phyloP scores from a whole-genome alignment of 2,888 invertebrate species.

The Kryphioiulus occultus region DNA sequence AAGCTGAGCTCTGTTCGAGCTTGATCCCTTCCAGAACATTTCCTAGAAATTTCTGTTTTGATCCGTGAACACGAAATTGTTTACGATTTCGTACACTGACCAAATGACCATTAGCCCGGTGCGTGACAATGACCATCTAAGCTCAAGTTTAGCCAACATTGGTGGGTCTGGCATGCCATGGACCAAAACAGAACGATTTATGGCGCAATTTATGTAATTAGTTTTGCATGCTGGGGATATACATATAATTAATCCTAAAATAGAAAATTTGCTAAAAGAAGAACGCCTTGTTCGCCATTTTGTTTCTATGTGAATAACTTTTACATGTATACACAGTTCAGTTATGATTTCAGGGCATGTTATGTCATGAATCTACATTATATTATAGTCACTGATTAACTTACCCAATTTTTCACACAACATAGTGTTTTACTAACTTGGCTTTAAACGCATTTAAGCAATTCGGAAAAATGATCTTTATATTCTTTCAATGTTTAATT shows the following conservation, averaged over 20 bases:
- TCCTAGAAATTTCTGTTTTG: background rate
- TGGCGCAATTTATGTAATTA: background rate
- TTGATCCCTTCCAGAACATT: background rate
- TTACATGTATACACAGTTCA: no score
- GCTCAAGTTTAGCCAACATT: background rate
- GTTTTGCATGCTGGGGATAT: background rate
- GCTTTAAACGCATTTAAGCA: no score
- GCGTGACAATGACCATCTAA: background rate
- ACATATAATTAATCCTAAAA: background rate
- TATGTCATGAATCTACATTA: no score
- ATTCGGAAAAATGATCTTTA: no score
- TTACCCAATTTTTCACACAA: no score
- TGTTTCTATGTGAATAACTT: no score
- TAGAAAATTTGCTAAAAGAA: background rate
- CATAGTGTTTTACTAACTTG: no score
- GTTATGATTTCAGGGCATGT: no score
- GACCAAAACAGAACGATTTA: background rate
- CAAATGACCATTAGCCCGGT: background rate
- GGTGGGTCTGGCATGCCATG: background rate
- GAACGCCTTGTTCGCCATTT: background rate
- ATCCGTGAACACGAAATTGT: background rate
- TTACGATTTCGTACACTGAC: background rate
- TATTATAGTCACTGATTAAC: no score
- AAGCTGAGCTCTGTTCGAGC: background rate
- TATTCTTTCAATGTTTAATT: no score